Evolutionary conservation across 2,888 invertebrate genomes (phyloP).

Genomic region (Harmothoe impar): DNA sequence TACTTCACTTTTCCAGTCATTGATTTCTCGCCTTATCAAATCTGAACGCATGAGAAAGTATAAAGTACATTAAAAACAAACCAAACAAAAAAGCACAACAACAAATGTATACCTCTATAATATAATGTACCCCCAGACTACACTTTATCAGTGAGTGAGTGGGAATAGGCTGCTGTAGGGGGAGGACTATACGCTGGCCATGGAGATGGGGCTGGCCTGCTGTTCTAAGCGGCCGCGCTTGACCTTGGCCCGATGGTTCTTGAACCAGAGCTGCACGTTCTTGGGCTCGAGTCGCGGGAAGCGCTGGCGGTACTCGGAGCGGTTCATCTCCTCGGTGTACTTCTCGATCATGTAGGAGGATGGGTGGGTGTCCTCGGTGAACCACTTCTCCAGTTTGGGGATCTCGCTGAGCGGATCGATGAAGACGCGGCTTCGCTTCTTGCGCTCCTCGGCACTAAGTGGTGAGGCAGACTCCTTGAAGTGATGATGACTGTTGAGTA

Average conservation of each 20-base stretch:
- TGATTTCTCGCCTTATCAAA: too few relatives aligned
- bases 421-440: conserved; percentile 98
- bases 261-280: conserved; percentile 99
- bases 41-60: too few relatives aligned
- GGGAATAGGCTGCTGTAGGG: background rate
- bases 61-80: too few relatives aligned
- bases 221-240: conserved; percentile 87
- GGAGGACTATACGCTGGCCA: conserved; percentile 55
- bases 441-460: conserved; percentile 88
- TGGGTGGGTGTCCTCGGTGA: conserved; percentile 98
- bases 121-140: too few relatives aligned
- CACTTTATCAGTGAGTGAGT: too few relatives aligned
- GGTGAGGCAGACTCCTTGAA: conserved; percentile 61
- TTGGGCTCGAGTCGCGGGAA: conserved; percentile 99
- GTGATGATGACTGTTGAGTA: conserved; percentile 58
- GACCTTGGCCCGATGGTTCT: conserved; percentile 98
- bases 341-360: conserved; percentile 98
- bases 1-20: too few relatives aligned
- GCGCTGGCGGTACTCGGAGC: conserved; percentile 98
- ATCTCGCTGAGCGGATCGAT: conserved; percentile 99
- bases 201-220: conserved; percentile 17
- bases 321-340: conserved; percentile 98
- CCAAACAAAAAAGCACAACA: too few relatives aligned
- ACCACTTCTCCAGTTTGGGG: conserved; percentile 89
- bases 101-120: too few relatives aligned